Base-by-base conservation (phyloP, 2,113 vertebrate genomes). In the Embiotoca jacksoni region DNA sequence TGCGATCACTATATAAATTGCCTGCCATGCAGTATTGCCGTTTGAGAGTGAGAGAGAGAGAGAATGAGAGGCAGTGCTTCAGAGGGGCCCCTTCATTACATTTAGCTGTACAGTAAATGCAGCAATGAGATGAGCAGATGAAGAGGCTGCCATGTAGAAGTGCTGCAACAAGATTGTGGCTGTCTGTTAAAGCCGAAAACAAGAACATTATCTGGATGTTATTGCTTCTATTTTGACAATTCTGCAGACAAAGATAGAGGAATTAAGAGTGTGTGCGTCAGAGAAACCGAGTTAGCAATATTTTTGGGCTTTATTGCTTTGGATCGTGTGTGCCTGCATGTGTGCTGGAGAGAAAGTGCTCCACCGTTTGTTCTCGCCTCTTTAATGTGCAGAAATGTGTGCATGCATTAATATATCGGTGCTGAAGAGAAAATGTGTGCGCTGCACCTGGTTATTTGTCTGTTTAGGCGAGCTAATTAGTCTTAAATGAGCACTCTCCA, bases 401-500 rank as follows among this genome's bases (percentile, higher is more conserved):
- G 23, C 44, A 50, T 41, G 74, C 70, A 75, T 81, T 64, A 54
- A 63, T 57, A 36, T 14, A 9, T 44, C 53, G 7, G 44, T 0
- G 23, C 62, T 55, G 46, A 56, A 66, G 44, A 53, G 81, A 33
- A 64, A 58, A 44, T 31, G 35, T 39, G 63, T 30, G 60, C 3
- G 71, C 52, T 9, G 57, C 80, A 90, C 85, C 81, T 88, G 81
- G 23, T 88, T 85, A 69, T 89, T 82, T 81, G 65, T 86, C 80
- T 75, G 77, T 75, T 78, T 76, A 72, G 59, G 57, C 60, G 32
- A 2, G 71, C 84, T 90, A 90, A 91, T 91, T 91, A 82, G 39
- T 85, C 83, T 84, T 86, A 91, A 91, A 92, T 86, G 84, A 89
- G 75, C 64, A 4, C 78, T 41, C 79, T 92, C 84, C 73, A 80